Evolutionary conservation across 2,113 vertebrate genomes (phyloP).

Genomic region (Syngnathoides biaculeatus): DNA sequence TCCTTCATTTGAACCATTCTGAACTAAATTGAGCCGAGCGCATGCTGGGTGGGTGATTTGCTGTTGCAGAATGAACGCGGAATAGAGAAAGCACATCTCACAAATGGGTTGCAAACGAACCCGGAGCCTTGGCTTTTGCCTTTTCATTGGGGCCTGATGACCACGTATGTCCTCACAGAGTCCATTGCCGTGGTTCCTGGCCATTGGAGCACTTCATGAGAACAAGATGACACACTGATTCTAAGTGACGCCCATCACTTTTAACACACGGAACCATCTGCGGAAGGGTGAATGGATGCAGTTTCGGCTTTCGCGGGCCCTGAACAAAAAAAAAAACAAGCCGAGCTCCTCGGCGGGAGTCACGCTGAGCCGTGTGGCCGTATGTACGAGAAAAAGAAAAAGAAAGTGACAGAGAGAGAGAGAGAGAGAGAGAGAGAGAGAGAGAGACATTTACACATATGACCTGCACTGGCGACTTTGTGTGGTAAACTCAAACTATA

Average conservation of each 20-base stretch:
- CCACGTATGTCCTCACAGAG: conserved; percentile 13
- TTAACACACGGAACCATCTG: conserved; percentile 28
- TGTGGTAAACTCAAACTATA: conserved; percentile 6
- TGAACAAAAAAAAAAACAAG: conserved; percentile 8
- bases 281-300: conserved; percentile 14
- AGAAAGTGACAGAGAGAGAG: too few relatives aligned
- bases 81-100: conserved; percentile 3
- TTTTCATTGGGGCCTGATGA: conserved; percentile 9
- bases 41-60: conserved; percentile 19
- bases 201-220: conserved; percentile 52
- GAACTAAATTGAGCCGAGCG: conserved; percentile 18
- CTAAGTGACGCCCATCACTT: conserved; percentile 44
- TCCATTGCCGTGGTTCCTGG: conserved; percentile 31
- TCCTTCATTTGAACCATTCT: conserved; percentile 27
- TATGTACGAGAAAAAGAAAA: too few relatives aligned
- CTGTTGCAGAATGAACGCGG: conserved; percentile 10
- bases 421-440: too few relatives aligned
- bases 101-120: conserved; percentile 2
- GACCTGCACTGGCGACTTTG: conserved; percentile 7
- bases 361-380: conserved; percentile 4
- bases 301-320: not conserved
- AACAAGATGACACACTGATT: conserved; percentile 45
- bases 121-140: not conserved
- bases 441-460: conserved; percentile 13
- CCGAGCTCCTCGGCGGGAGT: conserved; percentile 7